Base-by-base conservation (phyloP, 2,113 vertebrate species). In the Pangasianodon gigas region DNA sequence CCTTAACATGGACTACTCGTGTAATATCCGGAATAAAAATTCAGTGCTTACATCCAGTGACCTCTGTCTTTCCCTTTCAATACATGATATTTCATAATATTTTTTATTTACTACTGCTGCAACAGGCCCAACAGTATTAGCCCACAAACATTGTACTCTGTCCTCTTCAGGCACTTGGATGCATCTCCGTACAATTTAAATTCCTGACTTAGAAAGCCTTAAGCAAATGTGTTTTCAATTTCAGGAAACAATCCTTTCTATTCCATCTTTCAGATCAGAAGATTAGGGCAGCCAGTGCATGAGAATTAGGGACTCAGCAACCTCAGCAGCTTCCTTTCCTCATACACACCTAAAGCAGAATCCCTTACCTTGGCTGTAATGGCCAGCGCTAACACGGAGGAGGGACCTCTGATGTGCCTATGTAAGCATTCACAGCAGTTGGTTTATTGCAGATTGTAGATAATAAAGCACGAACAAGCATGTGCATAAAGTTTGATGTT, bases 161-260 rank as follows among this genome's bases (percentile, higher is more conserved):
- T 37, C n/a, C 29, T 82, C 80, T 56, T 56, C n/a, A 58, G 18
- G 32, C 54, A 58, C 8, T 46, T 58, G 81, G 32, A 32, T 83
- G 81, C 54, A 58, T 41, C 32, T 83, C 18, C 11, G n/a, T 41
- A 84, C 84, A 67, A 52, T 48, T 69, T 37, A n/a, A 86, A 90
- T 91, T 91, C 90, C 54, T 89, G 91, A 90, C 90, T 92, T 91
- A 92, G 48, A 16, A 26, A 84, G 94, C 94, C 93, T 94, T 92
- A 91, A 96, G 95, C 91, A 92, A 91, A 91, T 89, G 85, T 94
- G 93, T 94, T 94, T 95, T 94, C 62, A 94, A 94, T 93, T 93
- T 85, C 81, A 91, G 92, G 91, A 95, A 94, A 94, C 90, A 93
- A 91, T 90, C 90, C 91, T 91, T 93, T 91, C 90, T 91, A 89